Evolutionary conservation across 2,888 invertebrate genomes (phyloP), one percentile per base, ranked within the genome.

Genomic region (Callyntrura sp.): DNA sequence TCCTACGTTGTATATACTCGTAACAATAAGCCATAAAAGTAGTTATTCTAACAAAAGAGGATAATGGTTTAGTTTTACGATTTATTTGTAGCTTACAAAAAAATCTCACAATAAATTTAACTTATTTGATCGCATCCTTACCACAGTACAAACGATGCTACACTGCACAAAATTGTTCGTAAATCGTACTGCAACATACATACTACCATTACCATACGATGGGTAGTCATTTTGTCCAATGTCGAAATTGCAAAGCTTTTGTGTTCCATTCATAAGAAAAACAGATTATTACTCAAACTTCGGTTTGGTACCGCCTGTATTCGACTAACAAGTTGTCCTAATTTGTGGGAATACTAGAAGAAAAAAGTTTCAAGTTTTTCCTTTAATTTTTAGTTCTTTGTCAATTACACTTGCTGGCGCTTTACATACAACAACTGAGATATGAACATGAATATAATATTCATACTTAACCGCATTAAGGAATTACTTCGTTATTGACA

Each of bases 311-410:
- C n/a, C 0, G 17, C n/a, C 28, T 60, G 65, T n/a, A 60, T 55
- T 20, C 85, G 17, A 25, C 85, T 85, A 0, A 57, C 43, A 3
- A 85, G 48, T 60, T 85, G 73, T 14, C 85, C 85, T 9, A 85
- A n/a, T 20, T 85, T 85, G 23, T 85, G 85, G 1, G 85, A 48
- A 20, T 85, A 85, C 85, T 85, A 45, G 8, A 57, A 17, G 20
- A 57, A 14, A 68, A 17, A 28, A 65, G 6, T 55, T 11, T 55
- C n/a, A n/a, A n/a, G n/a, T n/a, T n/a, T n/a, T n/a, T n/a, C n/a
- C n/a, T n/a, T n/a, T n/a, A n/a, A n/a, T n/a, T n/a, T n/a, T n/a
- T n/a, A n/a, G n/a, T n/a, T n/a, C n/a, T n/a, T n/a, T n/a, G n/a
- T n/a, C n/a, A n/a, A n/a, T n/a, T n/a, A n/a, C n/a, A n/a, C n/a